Evolutionary conservation across 2,113 vertebrate species (phyloP).

Genomic region (Stigmatopora argus): DNA sequence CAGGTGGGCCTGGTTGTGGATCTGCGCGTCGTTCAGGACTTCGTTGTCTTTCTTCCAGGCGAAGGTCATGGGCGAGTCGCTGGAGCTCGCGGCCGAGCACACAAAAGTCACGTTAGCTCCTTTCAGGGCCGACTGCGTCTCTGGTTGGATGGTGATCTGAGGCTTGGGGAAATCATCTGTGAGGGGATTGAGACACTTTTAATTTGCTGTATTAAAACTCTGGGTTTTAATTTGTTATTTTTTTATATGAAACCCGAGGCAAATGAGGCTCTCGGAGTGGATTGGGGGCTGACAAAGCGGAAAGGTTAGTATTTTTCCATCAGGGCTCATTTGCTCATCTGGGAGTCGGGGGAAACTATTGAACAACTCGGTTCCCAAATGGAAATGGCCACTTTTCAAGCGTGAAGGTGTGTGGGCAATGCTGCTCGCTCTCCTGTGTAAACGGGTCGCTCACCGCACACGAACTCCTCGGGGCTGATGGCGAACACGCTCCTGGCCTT

Average conservation of each 20-base stretch:
- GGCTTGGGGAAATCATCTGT: slow-evolving; percentile 96
- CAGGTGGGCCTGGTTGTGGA: slow-evolving; percentile 90
- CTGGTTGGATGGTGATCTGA: slow-evolving; percentile 93
- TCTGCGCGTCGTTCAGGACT: slow-evolving; percentile 80
- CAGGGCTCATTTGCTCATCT: slow-evolving; percentile 18
- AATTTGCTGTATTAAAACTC: background rate
- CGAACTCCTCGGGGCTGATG: slow-evolving; percentile 84
- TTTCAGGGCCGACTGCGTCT: slow-evolving; percentile 89
- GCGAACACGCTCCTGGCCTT: slow-evolving; percentile 88
- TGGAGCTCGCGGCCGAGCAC: slow-evolving; percentile 93
- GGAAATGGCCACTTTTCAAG: slow-evolving; percentile 38
- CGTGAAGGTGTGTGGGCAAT: slow-evolving; percentile 14
- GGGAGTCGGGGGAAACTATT: slow-evolving; percentile 20
- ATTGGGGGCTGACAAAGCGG: slow-evolving; percentile 1
- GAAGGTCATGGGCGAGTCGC: slow-evolving; percentile 95
- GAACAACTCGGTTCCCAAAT: slow-evolving; percentile 35
- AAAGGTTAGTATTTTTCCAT: slow-evolving; percentile 36
- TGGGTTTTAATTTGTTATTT: background rate
- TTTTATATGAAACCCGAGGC: background rate
- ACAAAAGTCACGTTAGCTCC: slow-evolving; percentile 89
- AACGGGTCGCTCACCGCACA: slow-evolving; percentile 83
- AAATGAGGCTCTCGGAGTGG: background rate
- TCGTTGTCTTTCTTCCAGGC: slow-evolving; percentile 98
- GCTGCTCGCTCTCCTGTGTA: slow-evolving; percentile 16
- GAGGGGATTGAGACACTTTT: background rate